Evolutionary conservation across 2,888 invertebrate species (phyloP).

Genomic region (Eupelmus urozonus): DNA sequence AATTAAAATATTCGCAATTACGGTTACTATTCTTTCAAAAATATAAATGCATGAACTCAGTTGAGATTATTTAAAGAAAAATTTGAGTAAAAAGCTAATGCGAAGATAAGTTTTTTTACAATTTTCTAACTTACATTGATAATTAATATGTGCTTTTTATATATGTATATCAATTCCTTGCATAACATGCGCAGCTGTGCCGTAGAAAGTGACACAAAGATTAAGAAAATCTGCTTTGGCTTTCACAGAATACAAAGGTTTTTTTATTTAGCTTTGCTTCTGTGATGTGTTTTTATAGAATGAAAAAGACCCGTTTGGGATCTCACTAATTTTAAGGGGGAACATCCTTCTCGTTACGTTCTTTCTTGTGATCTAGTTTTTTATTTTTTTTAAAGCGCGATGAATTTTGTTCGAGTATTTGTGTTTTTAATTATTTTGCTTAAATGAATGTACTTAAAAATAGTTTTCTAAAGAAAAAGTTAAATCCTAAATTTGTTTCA

Average conservation of each 20-base stretch:
- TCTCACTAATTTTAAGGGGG: slow-evolving; percentile 53
- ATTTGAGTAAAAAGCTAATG: neutral
- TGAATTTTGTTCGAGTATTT: slow-evolving; percentile 42
- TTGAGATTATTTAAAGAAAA: slow-evolving; percentile 10
- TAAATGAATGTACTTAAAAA: slow-evolving; percentile 42
- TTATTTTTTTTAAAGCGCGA: slow-evolving; percentile 27
- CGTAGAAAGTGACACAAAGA: slow-evolving; percentile 17
- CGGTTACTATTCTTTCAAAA: neutral
- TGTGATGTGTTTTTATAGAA: slow-evolving; percentile 33
- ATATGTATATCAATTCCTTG: slow-evolving; percentile 51
- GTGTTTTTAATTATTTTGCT: slow-evolving; percentile 36
- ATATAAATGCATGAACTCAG: slow-evolving; percentile 5
- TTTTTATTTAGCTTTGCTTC: neutral
- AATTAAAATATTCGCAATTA: no score
- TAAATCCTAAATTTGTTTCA: no score
- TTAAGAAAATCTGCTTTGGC: slow-evolving; percentile 13
- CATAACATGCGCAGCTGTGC: slow-evolving; percentile 37
- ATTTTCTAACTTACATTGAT: no score
- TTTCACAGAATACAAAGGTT: neutral
- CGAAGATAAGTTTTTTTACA: no score
- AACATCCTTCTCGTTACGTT: slow-evolving; percentile 39
- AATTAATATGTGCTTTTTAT: slow-evolving; percentile 10
- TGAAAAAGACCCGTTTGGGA: slow-evolving; percentile 58
- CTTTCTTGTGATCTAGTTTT: slow-evolving; percentile 29
- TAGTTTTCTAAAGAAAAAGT: slow-evolving; percentile 6